Conservation (phyloP, 2,797 vertebrate genomes). For the Galagoides demidoff region DNA sequence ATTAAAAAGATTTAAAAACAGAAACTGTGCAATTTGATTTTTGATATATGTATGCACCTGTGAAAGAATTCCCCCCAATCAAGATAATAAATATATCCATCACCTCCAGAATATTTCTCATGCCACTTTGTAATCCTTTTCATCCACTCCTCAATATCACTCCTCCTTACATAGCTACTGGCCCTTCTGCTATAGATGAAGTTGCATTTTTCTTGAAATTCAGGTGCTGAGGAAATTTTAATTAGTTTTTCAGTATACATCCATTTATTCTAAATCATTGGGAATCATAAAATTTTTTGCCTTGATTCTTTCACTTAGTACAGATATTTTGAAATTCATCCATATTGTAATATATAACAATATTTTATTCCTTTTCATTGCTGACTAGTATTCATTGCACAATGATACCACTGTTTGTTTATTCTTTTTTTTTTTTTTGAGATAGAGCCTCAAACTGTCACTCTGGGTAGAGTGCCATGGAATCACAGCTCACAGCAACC, state of each 20-base stretch:
- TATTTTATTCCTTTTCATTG: background rate
- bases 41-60: background rate
- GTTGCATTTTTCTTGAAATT: background rate
- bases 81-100: background rate
- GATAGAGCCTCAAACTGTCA: no score
- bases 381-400: background rate
- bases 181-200: background rate
- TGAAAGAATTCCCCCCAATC: background rate
- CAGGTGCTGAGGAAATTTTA: background rate
- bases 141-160: background rate
- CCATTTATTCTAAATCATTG: background rate
- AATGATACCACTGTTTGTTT: background rate
- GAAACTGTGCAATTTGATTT: background rate
- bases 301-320: background rate
- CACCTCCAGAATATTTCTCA: background rate
- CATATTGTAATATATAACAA: background rate
- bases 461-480: no score
- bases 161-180: background rate
- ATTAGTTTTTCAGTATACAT: background rate
- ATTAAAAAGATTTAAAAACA: background rate
- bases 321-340: background rate
- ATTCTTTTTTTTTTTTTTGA: no score
- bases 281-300: background rate
- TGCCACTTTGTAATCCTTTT: background rate
- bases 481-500: no score